Percentiles rank a stretch among this genome's conserved stretches.
Conservation (phyloP, 2,888 invertebrate genomes). For the Mimumesa dahlbomi region DNA sequence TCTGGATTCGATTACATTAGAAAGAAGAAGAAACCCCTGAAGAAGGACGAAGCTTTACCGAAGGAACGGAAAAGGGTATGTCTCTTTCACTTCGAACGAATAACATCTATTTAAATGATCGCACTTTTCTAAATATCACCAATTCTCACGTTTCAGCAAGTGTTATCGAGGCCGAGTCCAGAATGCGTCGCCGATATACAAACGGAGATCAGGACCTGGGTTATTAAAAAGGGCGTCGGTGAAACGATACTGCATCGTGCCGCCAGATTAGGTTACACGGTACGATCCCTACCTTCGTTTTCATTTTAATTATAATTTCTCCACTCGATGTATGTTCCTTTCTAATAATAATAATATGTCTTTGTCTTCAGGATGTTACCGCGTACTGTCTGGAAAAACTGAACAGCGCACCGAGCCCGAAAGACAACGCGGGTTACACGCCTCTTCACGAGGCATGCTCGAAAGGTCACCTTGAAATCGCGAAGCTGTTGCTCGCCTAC, state of each 20-base stretch:
- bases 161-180: constrained; percentile 82
- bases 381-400: constrained; percentile 94
- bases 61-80: constrained; percentile 81
- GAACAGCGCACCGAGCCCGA: constrained; percentile 90
- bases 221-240: constrained; percentile 96
- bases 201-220: constrained; percentile 93
- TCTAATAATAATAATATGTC: no score
- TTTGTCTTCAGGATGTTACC: constrained; percentile 87
- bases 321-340: no score
- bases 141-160: constrained; percentile 30
- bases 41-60: constrained; percentile 81
- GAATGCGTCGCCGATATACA: constrained; percentile 89
- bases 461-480: constrained; percentile 93
- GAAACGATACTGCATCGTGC: constrained; percentile 96
- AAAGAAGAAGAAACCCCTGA: constrained; percentile 90
- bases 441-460: constrained; percentile 96
- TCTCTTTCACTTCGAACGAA: no score
- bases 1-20: constrained; percentile 94
- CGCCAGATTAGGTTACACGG: constrained; percentile 93
- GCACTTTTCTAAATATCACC: no score
- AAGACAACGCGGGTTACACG: constrained; percentile 96
- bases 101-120: no score
- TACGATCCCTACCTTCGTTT: constrained; percentile 77
- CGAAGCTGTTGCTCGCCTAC: constrained; percentile 90
- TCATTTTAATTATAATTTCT: not conserved